Conservation (phyloP, 2,113 vertebrate genomes). For the Circaetus cinerascens region DNA sequence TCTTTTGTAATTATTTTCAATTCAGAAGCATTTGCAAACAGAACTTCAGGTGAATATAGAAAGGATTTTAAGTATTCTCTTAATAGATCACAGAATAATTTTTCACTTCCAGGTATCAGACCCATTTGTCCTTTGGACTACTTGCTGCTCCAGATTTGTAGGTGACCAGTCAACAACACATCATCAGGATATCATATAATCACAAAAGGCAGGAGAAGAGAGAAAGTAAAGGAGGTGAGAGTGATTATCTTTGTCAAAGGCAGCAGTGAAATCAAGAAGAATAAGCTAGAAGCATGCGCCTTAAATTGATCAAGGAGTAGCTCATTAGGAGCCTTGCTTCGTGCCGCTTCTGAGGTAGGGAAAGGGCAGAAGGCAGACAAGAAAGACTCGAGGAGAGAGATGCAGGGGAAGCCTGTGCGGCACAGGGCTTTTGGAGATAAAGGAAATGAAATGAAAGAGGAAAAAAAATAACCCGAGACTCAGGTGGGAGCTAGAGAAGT, state of each 20-base stretch:
- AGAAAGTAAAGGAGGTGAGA: background rate
- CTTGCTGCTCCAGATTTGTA: background rate
- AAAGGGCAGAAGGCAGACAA: background rate
- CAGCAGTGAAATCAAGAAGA: constrained; percentile 21
- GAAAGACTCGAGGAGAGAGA: background rate
- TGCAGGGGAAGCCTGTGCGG: background rate
- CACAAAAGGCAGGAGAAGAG: background rate
- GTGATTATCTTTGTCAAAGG: constrained; percentile 7
- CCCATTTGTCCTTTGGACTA: background rate
- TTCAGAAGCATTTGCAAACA: background rate
- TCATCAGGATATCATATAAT: background rate
- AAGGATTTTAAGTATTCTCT: background rate
- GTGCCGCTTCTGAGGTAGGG: background rate
- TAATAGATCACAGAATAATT: background rate
- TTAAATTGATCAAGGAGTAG: constrained; percentile 23
- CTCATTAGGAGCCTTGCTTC: background rate
- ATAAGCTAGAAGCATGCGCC: constrained; percentile 1
- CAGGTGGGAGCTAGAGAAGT: background rate
- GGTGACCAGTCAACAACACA: background rate
- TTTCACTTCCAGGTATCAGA: background rate
- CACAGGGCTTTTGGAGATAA: background rate
- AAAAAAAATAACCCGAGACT: background rate
- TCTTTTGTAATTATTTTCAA: background rate
- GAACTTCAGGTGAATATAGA: background rate
- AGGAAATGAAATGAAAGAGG: background rate